phyloP scores from a whole-genome alignment of 2,888 invertebrate species.

The Chrysina gloriosa region DNA sequence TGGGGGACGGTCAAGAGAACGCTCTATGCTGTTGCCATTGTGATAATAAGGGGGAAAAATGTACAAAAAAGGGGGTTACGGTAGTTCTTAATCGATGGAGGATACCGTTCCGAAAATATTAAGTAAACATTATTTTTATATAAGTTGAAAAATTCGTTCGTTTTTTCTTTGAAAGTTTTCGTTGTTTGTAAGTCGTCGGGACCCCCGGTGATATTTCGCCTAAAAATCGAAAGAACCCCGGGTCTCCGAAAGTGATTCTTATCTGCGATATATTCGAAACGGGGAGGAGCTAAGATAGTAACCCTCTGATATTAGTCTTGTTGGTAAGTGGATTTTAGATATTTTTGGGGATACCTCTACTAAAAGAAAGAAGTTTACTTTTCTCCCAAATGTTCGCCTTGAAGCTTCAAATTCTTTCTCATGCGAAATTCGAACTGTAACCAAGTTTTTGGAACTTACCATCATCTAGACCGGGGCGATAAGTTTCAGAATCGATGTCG shows the following conservation, averaged over 20 bases:
- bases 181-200: background rate
- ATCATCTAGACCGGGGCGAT: too few relatives aligned
- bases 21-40: background rate
- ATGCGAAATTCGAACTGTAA: too few relatives aligned
- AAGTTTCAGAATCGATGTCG: too few relatives aligned
- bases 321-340: background rate
- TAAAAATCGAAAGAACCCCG: background rate
- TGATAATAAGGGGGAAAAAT: background rate
- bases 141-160: too few relatives aligned
- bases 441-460: too few relatives aligned
- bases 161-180: too few relatives aligned
- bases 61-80: background rate
- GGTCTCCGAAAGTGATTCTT: slow-evolving; percentile 4
- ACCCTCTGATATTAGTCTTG: background rate
- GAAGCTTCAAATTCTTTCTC: too few relatives aligned
- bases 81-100: background rate
- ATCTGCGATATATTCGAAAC: slow-evolving; percentile 6
- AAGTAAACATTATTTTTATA: too few relatives aligned
- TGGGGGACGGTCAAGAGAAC: background rate
- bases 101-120: too few relatives aligned
- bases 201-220: background rate
- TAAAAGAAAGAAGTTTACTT: too few relatives aligned
- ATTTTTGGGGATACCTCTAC: too few relatives aligned
- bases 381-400: too few relatives aligned
- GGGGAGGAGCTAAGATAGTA: background rate